These are phyloP conservation scores for Macrotis lagotis DNA, from an alignment of 2,113 vertebrate genomes.

Conservation along the genomic window DNA sequence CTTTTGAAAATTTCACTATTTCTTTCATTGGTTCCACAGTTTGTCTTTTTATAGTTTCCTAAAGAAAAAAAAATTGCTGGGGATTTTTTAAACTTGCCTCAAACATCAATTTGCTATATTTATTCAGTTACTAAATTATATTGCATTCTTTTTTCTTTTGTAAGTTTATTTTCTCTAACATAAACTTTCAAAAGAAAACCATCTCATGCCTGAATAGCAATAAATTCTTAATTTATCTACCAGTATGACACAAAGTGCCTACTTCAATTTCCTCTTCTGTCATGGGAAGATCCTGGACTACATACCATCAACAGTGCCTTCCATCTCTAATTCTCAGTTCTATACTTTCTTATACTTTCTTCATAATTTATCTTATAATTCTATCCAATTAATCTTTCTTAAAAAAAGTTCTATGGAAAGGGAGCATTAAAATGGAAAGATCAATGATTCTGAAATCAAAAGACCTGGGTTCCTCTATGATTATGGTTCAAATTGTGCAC, in stretches of 20 bases:
- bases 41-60: slow-evolving; percentile 16
- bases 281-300: background rate
- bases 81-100: background rate
- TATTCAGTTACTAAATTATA: slow-evolving; percentile 11
- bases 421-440: background rate
- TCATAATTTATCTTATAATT: background rate
- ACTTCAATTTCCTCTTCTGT: background rate
- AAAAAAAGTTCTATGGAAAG: slow-evolving; percentile 11
- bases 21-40: background rate
- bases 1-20: background rate
- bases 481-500: background rate
- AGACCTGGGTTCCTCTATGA: background rate
- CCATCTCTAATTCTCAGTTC: background rate
- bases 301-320: background rate
- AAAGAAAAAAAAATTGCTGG: background rate
- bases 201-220: slow-evolving; percentile 13
- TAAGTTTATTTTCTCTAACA: slow-evolving; percentile 13
- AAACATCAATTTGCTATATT: slow-evolving; percentile 4
- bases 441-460: background rate
- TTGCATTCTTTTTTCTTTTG: slow-evolving; percentile 9
- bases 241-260: background rate
- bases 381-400: slow-evolving; percentile 41
- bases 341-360: background rate
- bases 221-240: background rate
- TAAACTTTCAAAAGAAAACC: too few relatives aligned